Evolutionary conservation across 1,140 invertebrate species (phyloP).

Genomic region (Aethina tumida): DNA sequence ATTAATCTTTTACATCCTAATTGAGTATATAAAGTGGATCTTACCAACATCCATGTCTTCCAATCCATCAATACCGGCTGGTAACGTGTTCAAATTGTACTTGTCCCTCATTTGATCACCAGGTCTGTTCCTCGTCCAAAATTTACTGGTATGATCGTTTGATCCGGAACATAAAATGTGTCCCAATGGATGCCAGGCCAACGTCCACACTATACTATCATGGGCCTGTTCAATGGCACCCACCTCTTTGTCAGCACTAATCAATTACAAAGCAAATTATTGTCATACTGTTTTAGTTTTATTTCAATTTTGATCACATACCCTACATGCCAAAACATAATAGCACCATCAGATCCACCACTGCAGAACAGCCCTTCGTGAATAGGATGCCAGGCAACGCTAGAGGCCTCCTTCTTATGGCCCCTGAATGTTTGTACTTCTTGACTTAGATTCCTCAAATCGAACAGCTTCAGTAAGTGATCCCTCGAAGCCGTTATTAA

Average conservation of each 20-base stretch:
- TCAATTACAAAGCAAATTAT: conserved; percentile 16
- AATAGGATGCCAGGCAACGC: conserved; percentile 95
- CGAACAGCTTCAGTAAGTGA: conserved; percentile 96
- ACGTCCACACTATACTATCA: conserved; percentile 97
- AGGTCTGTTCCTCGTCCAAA: conserved; percentile 97
- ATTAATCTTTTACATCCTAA: too few species aligned
- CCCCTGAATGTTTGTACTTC: conserved; percentile 96
- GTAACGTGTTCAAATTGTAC: conserved; percentile 90
- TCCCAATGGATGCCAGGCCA: conserved; percentile 98
- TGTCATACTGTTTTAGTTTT: background rate
- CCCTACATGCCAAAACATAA: conserved; percentile 98
- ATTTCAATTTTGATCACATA: conserved; percentile 35
- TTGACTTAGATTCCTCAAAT: conserved; percentile 86
- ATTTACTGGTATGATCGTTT: conserved; percentile 97
- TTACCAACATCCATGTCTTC: conserved; percentile 63
- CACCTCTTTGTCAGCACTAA: conserved; percentile 92
- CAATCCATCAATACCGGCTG: conserved; percentile 57
- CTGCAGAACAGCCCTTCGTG: conserved; percentile 94
- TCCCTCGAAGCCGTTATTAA: conserved; percentile 96
- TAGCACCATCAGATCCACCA: conserved; percentile 94
- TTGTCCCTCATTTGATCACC: conserved; percentile 97
- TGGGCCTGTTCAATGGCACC: conserved; percentile 97
- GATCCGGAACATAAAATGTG: conserved; percentile 97
- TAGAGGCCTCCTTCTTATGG: conserved; percentile 97
- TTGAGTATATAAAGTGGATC: too few species aligned